A percentile compares a stretch with the other conserved stretches of the same genome.
Conservation (phyloP, 2,797 vertebrate genomes). For the Eulemur albifrons region DNA sequence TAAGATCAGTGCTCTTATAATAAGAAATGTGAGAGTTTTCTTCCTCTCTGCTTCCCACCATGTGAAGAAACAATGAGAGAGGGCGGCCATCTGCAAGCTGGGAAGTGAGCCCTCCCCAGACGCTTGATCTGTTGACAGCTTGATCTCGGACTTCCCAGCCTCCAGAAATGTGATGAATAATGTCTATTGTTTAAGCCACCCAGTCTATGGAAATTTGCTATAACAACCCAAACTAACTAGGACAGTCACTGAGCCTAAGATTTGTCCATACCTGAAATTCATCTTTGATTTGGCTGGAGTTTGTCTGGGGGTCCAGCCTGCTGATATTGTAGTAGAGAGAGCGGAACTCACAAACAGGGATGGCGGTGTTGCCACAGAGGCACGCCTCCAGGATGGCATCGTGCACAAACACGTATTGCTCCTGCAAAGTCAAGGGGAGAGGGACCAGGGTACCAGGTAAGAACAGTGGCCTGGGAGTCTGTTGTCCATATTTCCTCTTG, state of each 20-base stretch:
- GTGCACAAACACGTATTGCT: constrained; percentile 98
- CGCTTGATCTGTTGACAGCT: neutral
- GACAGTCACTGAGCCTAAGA: neutral
- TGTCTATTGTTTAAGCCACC: neutral
- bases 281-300: constrained; percentile 99
- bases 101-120: neutral
- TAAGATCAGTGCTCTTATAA: neutral
- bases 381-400: constrained; percentile 98
- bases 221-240: neutral
- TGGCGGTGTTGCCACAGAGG: constrained; percentile 97
- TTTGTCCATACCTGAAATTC: constrained; percentile 93
- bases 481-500: no score
- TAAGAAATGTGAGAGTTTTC: neutral
- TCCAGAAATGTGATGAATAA: neutral
- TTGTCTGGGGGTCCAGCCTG: constrained; percentile 96
- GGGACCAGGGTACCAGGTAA: neutral
- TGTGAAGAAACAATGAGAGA: neutral
- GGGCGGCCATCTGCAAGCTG: neutral
- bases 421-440: constrained; percentile 82
- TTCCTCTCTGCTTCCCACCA: neutral
- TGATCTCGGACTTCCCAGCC: neutral
- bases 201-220: neutral
- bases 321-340: constrained; percentile 98
- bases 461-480: neutral
- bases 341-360: constrained; percentile 98